Percentiles rank a stretch among this genome's conserved stretches.
Conservation (phyloP, 2,113 vertebrate species). For the Gasterosteus nipponicus region DNA sequence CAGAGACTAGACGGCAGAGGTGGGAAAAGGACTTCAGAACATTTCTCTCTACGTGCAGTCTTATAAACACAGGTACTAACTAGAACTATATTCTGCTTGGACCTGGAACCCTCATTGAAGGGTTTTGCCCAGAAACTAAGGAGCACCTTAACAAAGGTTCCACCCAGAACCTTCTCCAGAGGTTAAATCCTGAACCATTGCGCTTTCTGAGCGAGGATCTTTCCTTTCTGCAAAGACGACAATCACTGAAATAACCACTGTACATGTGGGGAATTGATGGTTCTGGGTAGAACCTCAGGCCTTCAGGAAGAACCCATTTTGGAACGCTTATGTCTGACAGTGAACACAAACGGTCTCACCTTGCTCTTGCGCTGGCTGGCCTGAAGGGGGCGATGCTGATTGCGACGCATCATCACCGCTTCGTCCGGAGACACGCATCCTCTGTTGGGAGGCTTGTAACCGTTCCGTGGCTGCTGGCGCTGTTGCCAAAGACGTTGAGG, state of each 20-base stretch:
- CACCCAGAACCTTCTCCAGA: too few species aligned
- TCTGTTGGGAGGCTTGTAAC: constrained; percentile 82
- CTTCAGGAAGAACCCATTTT: neutral
- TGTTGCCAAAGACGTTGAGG: constrained; percentile 55
- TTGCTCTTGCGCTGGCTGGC: constrained; percentile 90
- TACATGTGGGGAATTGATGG: neutral
- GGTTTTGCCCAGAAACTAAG: neutral
- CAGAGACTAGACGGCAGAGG: constrained; percentile 78
- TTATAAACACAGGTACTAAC: neutral
- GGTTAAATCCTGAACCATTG: too few species aligned
- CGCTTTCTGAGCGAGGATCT: too few species aligned
- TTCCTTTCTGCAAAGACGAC: too few species aligned
- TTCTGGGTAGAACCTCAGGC: neutral
- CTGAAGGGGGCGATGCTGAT: constrained; percentile 78
- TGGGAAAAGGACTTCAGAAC: neutral
- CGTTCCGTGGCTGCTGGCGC: constrained; percentile 69
- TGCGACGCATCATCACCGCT: constrained; percentile 61
- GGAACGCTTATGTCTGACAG: neutral
- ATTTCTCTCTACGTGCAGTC: neutral
- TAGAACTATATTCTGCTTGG: neutral
- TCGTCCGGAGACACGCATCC: constrained; percentile 83
- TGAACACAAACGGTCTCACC: constrained; percentile 45
- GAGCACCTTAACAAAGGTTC: neutral
- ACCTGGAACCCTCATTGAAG: too few species aligned
- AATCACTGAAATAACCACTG: too few species aligned